Percentiles rank a stretch among this genome's conserved stretches.
These are phyloP conservation scores for Cyrtodaria siliqua DNA, from an alignment of 2,888 invertebrate genomes.

Conservation along the genomic window DNA sequence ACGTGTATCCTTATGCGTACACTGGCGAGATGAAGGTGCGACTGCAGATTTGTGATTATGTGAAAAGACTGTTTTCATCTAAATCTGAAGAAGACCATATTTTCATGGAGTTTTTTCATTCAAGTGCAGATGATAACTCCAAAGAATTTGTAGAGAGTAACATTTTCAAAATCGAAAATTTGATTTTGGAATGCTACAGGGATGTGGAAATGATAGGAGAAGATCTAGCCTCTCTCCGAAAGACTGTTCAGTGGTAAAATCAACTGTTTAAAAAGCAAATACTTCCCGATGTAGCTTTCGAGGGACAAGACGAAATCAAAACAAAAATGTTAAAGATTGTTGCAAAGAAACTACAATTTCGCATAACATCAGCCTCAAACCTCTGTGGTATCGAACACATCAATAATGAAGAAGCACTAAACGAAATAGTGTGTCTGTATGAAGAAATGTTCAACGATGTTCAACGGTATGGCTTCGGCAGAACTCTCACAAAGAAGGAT, in stretches of 20 bases:
- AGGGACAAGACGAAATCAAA: conserved; percentile 12
- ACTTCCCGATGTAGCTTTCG: conserved; percentile 1
- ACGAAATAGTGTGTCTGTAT: conserved; percentile 48
- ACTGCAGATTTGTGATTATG: conserved; percentile 65
- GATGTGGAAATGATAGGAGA: conserved; percentile 46
- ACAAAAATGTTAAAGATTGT: conserved; percentile 46
- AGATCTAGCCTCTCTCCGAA: conserved; percentile 31
- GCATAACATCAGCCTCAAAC: neutral
- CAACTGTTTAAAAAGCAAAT: conserved; percentile 50
- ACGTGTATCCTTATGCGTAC: conserved; percentile 53
- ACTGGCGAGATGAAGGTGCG: conserved; percentile 63
- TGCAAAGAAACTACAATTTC: conserved; percentile 60
- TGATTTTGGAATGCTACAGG: conserved; percentile 67
- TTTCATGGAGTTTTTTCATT: too few relatives aligned
- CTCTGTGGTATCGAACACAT: conserved; percentile 48
- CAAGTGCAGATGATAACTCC: conserved; percentile 16
- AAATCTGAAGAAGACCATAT: neutral
- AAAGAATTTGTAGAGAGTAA: conserved; percentile 58
- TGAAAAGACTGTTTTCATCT: conserved; percentile 29
- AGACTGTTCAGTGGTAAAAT: conserved; percentile 55
- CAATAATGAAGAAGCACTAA: conserved; percentile 35
- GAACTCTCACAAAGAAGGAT: conserved; percentile 37
- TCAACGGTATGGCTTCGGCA: conserved; percentile 20
- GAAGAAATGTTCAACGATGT: conserved; percentile 59
- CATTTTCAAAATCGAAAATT: conserved; percentile 52